A percentile compares a stretch with the other conserved stretches of the same genome.
phyloP scores from a whole-genome alignment of 1,140 invertebrate genomes.

The Melanaphis sacchari region DNA sequence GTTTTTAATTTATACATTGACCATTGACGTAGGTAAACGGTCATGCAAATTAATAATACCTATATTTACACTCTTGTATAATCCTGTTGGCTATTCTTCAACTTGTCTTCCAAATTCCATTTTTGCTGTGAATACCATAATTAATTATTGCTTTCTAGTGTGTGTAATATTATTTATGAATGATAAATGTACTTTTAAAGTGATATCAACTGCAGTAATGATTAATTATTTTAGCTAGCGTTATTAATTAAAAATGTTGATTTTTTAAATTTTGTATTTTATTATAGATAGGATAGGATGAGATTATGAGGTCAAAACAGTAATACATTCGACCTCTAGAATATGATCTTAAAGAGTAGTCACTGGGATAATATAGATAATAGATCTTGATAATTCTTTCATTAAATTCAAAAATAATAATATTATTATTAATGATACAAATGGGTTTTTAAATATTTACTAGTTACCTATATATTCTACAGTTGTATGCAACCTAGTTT shows the following conservation, averaged over 20 bases:
- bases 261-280: slow-evolving; percentile 17
- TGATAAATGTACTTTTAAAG: not conserved
- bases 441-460: not conserved
- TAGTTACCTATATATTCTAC: not conserved
- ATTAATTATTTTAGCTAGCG: not conserved
- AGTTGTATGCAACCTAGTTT: not conserved
- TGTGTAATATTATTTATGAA: not conserved
- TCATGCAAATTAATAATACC: not conserved
- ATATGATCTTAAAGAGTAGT: not conserved
- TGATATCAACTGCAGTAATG: not conserved
- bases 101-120: not conserved
- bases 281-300: not conserved
- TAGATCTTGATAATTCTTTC: not conserved
- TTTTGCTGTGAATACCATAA: too few species aligned
- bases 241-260: not conserved
- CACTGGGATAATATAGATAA: not conserved
- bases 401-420: not conserved
- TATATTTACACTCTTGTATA: too few species aligned
- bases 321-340: not conserved
- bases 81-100: too few species aligned
- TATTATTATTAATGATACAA: not conserved
- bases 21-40: not conserved
- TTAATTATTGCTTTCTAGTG: not conserved
- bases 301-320: not conserved
- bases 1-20: not conserved